These are phyloP conservation scores for Sciurus carolinensis DNA, from an alignment of 2,797 vertebrate species.

Conservation along the genomic window DNA sequence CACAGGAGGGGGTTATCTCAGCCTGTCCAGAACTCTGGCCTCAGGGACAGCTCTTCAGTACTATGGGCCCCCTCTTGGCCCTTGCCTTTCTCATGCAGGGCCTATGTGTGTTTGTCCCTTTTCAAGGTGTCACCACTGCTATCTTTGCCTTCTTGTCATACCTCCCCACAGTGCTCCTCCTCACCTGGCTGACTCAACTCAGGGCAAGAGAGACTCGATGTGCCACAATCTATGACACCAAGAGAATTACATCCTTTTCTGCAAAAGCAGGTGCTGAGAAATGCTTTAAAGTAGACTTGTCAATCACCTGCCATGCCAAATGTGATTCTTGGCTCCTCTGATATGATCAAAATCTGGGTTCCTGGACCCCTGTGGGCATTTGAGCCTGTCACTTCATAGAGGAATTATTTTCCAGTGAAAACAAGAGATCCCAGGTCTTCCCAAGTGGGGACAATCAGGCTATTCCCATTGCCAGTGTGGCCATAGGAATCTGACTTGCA, in stretches of 20 bases:
- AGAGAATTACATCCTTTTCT: neutral
- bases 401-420: no score
- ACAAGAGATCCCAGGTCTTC: no score
- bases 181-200: neutral
- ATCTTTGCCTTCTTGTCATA: neutral
- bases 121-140: neutral
- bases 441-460: no score
- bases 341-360: no score
- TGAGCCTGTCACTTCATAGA: no score
- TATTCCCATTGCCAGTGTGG: neutral
- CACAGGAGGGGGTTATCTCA: neutral
- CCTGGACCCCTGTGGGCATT: no score
- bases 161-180: neutral
- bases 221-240: no score
- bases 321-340: no score
- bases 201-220: neutral
- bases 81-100: rapidly evolving
- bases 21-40: neutral
- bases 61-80: no score
- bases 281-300: no score
- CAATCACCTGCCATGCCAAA: no score
- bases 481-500: neutral
- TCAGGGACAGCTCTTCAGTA: neutral
- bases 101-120: neutral
- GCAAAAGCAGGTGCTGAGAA: neutral